Percentiles rank a stretch among this genome's conserved stretches.
Conservation (phyloP, 2,797 vertebrate species). For the Anguilla marmorata region DNA sequence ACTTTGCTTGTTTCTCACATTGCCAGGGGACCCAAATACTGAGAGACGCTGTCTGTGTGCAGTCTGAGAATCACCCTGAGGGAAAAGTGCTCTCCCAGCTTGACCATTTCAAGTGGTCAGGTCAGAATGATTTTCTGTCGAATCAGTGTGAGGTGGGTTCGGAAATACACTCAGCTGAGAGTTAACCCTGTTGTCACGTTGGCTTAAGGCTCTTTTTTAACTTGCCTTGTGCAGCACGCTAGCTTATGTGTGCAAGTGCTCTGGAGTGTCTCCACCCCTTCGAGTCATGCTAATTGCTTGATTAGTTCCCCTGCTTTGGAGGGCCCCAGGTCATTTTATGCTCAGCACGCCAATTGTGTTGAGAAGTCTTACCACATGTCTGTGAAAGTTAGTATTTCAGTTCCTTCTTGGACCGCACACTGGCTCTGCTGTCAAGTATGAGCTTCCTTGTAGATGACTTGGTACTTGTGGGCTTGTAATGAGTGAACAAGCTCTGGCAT, state of each 20-base stretch:
- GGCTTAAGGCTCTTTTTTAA: background rate
- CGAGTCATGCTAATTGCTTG: background rate
- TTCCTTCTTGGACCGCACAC: background rate
- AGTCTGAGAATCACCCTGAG: constrained; percentile 55
- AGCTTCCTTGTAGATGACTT: background rate
- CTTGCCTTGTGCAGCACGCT: background rate
- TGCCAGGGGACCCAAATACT: constrained; percentile 55
- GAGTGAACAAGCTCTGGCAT: background rate
- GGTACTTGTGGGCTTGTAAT: background rate
- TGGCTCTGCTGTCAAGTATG: background rate
- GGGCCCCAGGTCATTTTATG: background rate
- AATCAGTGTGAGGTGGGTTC: constrained; percentile 46
- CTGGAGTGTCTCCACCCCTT: background rate
- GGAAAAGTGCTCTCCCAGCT: constrained; percentile 45
- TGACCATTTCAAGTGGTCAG: constrained; percentile 56
- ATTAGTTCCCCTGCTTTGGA: background rate
- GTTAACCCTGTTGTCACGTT: constrained; percentile 23
- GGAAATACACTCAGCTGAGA: constrained; percentile 12
- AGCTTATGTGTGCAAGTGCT: background rate
- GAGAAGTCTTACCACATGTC: background rate
- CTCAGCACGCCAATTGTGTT: background rate
- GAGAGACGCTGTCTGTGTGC: constrained; percentile 55
- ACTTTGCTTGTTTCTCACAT: background rate
- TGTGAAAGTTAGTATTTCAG: background rate
- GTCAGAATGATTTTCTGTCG: constrained; percentile 66